Conservation (phyloP, 2,888 invertebrate genomes). For the Cecidostiba fungosa region DNA sequence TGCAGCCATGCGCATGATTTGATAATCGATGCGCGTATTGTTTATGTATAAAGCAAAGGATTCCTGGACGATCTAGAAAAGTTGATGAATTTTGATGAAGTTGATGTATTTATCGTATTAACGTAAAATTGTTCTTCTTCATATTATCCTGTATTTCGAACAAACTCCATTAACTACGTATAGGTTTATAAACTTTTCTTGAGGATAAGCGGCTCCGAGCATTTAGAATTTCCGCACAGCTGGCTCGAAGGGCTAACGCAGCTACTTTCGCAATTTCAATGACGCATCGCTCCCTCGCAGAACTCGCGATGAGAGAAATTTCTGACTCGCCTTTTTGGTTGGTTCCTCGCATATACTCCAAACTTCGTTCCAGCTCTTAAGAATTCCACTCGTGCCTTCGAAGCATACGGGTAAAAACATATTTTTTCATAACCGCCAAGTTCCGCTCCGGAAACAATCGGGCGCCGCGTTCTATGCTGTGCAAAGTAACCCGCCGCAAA, state of each 20-base stretch:
- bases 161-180: too few species aligned
- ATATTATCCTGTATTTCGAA: background rate
- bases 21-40: too few species aligned
- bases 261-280: conserved; percentile 40
- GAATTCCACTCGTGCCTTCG: conserved; percentile 27
- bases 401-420: background rate
- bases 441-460: background rate
- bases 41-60: too few species aligned
- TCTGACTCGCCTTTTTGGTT: conserved; percentile 15
- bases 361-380: conserved; percentile 27
- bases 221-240: background rate
- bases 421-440: conserved; percentile 22
- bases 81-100: too few species aligned
- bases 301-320: conserved; percentile 26
- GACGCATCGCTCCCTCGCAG: conserved; percentile 24
- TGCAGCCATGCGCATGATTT: too few species aligned
- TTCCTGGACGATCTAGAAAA: too few species aligned
- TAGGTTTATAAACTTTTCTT: background rate
- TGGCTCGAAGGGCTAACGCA: background rate
- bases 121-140: background rate
- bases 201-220: background rate
- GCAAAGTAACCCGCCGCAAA: background rate
- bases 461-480: background rate
- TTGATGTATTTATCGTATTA: too few species aligned
- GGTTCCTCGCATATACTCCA: background rate